Conservation (phyloP, 2,113 vertebrate species). For the Spea bombifrons region DNA sequence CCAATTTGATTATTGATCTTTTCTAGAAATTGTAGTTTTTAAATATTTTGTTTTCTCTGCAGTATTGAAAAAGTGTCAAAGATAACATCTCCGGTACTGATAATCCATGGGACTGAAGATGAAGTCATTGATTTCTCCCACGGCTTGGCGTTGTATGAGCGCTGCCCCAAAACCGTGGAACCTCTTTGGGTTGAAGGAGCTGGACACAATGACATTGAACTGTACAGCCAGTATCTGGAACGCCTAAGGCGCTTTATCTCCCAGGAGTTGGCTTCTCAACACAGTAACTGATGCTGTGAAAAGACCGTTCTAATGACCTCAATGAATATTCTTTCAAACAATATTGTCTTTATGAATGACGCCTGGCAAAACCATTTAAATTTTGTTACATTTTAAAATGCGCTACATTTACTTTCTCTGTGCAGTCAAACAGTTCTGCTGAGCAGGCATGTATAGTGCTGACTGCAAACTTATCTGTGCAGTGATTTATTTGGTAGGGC, state of each 20-base stretch:
- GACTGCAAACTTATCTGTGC: no score
- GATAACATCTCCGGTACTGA: conserved; percentile 92
- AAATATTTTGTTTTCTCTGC: conserved; percentile 11
- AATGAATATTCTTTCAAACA: neutral
- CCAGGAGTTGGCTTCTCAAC: conserved; percentile 79
- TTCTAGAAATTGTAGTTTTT: neutral
- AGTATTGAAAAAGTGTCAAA: conserved; percentile 98
- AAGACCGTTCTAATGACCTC: neutral
- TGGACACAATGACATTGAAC: conserved; percentile 95
- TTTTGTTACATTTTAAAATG: neutral
- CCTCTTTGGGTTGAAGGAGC: conserved; percentile 97
- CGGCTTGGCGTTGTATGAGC: conserved; percentile 90
- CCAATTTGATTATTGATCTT: no score
- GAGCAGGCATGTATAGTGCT: neutral
- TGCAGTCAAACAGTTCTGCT: neutral
- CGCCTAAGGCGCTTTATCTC: conserved; percentile 91
- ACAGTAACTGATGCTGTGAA: conserved; percentile 54
- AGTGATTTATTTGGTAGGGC: no score
- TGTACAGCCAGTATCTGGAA: conserved; percentile 97
- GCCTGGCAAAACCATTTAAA: neutral
- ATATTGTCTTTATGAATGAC: neutral
- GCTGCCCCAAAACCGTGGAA: conserved; percentile 94
- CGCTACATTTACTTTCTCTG: neutral
- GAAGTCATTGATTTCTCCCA: conserved; percentile 99
- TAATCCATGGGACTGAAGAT: conserved; percentile 96